Conservation (phyloP, 2,113 vertebrate species). For the Antidorcas marsupialis region DNA sequence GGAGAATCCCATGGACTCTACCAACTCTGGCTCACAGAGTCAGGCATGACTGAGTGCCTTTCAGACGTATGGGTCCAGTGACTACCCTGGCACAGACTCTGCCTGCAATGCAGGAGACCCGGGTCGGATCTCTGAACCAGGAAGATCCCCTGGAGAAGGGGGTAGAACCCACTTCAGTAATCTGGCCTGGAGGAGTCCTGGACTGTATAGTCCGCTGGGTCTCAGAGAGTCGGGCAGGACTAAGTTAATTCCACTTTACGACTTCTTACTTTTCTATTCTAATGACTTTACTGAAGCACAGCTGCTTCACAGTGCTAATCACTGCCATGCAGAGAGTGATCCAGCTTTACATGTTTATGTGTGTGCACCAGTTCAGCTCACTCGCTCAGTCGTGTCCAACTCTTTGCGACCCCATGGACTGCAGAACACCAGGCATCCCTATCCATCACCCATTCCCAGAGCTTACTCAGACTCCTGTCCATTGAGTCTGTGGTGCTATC, state of each 20-base stretch:
- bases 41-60: not conserved
- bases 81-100: not conserved
- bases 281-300: not conserved
- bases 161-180: not conserved
- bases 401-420: not conserved
- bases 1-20: not conserved
- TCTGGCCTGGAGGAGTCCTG: no score
- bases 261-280: not conserved
- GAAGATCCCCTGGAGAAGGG: not conserved
- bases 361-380: not conserved
- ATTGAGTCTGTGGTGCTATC: not conserved
- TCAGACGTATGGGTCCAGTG: accelerated
- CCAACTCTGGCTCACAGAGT: not conserved
- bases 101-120: not conserved
- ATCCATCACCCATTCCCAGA: not conserved
- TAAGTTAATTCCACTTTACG: not conserved
- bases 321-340: not conserved
- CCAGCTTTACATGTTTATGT: not conserved
- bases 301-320: not conserved
- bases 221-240: not conserved
- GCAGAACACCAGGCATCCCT: not conserved
- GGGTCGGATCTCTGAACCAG: not conserved
- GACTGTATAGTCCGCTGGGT: not conserved
- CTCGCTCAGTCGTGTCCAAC: accelerated
- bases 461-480: not conserved